A percentile compares a stretch with the other conserved stretches of the same genome.
Evolutionary conservation across 1,140 invertebrate genomes (phyloP).

Genomic region (Nebria ingens): DNA sequence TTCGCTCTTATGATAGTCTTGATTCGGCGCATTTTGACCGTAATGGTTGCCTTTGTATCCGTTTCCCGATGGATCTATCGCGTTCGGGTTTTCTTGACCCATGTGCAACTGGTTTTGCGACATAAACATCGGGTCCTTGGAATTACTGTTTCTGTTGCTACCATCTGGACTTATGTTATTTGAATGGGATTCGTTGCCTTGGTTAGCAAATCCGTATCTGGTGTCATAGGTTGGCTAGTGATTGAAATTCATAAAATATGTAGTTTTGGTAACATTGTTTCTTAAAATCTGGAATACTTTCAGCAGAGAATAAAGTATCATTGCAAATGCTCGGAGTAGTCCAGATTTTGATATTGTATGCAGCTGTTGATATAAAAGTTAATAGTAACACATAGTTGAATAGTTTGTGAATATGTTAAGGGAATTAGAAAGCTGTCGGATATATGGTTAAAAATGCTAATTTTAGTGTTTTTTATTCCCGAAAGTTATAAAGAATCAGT

Average conservation of each 20-base stretch:
- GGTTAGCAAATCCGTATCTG: constrained; percentile 25
- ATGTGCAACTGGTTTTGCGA: background rate
- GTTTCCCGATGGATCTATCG: background rate
- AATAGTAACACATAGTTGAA: too few species aligned
- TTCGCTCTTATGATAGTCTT: background rate
- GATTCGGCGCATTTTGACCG: background rate
- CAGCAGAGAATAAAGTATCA: too few species aligned
- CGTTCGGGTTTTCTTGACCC: background rate
- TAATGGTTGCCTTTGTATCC: background rate
- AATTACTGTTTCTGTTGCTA: background rate
- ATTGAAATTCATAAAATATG: background rate
- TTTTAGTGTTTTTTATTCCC: too few species aligned
- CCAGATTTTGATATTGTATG: too few species aligned
- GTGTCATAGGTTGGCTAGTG: constrained; percentile 33
- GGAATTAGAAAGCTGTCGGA: too few species aligned
- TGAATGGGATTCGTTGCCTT: background rate
- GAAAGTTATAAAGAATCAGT: too few species aligned
- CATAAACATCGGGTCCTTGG: background rate
- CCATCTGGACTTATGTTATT: constrained; percentile 5
- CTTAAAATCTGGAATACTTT: too few species aligned
- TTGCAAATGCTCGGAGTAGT: too few species aligned
- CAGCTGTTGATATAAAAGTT: too few species aligned
- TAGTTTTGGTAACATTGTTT: background rate
- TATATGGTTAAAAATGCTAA: too few species aligned
- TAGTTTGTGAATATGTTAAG: too few species aligned